phyloP scores from a whole-genome alignment of 2,797 vertebrate genomes.

The Clarias laeviceps region DNA sequence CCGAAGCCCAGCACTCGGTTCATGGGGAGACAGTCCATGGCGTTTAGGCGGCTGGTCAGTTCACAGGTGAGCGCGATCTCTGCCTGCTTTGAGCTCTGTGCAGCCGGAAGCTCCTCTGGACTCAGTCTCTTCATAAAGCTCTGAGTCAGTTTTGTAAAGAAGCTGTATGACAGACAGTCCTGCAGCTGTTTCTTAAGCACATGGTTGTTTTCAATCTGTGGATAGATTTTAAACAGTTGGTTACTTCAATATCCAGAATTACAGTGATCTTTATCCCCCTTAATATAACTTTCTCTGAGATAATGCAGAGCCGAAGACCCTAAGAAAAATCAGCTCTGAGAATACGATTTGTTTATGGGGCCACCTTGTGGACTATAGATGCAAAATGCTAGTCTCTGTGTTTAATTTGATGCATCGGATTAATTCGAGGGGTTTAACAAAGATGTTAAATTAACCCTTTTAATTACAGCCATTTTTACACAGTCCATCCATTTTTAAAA shows the following conservation, averaged over 20 bases:
- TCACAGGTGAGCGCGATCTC: conserved; percentile 82
- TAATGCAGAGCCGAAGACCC: neutral
- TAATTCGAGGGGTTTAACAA: too few species aligned
- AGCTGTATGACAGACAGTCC: conserved; percentile 65
- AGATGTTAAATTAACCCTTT: too few species aligned
- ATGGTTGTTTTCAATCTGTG: conserved; percentile 69
- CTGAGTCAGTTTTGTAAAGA: conserved; percentile 69
- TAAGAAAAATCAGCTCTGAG: neutral
- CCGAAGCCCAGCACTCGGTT: conserved; percentile 78
- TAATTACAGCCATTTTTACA: too few species aligned
- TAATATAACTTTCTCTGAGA: neutral
- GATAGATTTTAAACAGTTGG: neutral
- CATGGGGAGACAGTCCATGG: conserved; percentile 74
- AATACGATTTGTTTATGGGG: neutral
- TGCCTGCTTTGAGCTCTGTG: conserved; percentile 50
- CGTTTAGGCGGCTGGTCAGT: conserved; percentile 72
- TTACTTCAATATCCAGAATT: neutral
- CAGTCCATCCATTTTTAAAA: too few species aligned
- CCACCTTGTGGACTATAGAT: neutral
- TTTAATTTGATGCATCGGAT: too few species aligned
- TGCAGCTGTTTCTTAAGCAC: conserved; percentile 50
- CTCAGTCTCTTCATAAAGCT: conserved; percentile 65
- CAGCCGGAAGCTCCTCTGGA: conserved; percentile 29
- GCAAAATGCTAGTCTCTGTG: neutral
- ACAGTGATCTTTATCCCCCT: neutral